These are phyloP conservation scores for Choristoneura fumiferana DNA, from an alignment of 1,140 invertebrate species.

Conservation along the genomic window DNA sequence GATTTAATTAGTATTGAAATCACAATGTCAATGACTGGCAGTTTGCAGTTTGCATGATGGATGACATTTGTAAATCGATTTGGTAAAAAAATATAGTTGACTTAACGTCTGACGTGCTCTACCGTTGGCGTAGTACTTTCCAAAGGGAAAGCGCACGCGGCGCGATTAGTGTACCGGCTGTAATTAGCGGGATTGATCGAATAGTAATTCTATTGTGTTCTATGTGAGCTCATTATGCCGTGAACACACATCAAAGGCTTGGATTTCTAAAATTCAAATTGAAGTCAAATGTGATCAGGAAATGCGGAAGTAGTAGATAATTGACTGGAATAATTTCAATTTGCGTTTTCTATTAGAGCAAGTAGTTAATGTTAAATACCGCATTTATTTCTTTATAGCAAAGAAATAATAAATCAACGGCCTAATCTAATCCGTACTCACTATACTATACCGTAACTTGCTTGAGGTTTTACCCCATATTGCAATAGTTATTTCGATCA, in stretches of 20 bases:
- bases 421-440: too few relatives aligned
- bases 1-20: too few relatives aligned
- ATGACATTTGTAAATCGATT: background rate
- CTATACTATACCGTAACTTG: too few relatives aligned
- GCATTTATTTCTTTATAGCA: too few relatives aligned
- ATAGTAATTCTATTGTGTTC: slow-evolving; percentile 23
- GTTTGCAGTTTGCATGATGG: slow-evolving; percentile 4
- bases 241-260: background rate
- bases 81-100: background rate
- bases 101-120: slow-evolving; percentile 23
- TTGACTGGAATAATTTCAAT: too few relatives aligned
- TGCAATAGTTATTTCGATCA: too few relatives aligned
- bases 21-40: background rate
- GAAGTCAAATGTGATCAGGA: too few relatives aligned
- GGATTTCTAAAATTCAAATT: background rate
- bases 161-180: slow-evolving; percentile 53
- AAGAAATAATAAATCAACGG: too few relatives aligned
- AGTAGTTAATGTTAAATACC: too few relatives aligned
- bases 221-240: slow-evolving; percentile 6
- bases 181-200: slow-evolving; percentile 60
- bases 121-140: slow-evolving; percentile 51
- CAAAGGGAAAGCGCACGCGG: slow-evolving; percentile 64
- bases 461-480: too few relatives aligned
- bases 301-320: too few relatives aligned
- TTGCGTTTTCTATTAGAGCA: too few relatives aligned